Evolutionary conservation across 2,797 vertebrate species (phyloP).

Genomic region (Notamacropus eugenii): DNA sequence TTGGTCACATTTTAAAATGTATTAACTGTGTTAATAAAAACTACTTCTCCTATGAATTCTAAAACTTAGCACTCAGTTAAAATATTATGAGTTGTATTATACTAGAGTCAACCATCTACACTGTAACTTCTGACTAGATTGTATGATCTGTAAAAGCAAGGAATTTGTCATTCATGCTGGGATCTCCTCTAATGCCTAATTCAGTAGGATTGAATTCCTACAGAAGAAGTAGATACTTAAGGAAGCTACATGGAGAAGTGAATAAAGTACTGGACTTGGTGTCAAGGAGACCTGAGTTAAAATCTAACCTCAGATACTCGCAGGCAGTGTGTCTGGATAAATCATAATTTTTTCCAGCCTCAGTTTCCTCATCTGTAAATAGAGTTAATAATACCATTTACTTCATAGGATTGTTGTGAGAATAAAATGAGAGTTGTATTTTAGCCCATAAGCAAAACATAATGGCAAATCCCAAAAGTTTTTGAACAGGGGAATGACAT

Average conservation of each 20-base stretch:
- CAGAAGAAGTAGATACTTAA: background rate
- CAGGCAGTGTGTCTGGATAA: too few relatives aligned
- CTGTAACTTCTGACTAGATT: background rate
- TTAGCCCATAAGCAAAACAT: too few relatives aligned
- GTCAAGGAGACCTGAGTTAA: background rate
- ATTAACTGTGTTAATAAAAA: background rate
- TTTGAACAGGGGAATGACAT: too few relatives aligned
- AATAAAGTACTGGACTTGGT: background rate
- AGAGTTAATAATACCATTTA: too few relatives aligned
- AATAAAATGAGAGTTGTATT: background rate
- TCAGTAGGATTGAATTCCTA: background rate
- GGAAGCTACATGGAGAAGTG: background rate
- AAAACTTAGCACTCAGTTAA: background rate
- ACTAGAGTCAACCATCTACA: background rate
- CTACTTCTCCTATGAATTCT: background rate
- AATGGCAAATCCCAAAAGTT: too few relatives aligned
- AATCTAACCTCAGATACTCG: background rate
- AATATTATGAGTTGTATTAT: background rate
- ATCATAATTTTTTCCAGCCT: too few relatives aligned
- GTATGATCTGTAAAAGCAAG: background rate
- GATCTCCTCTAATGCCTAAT: background rate
- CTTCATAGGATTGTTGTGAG: background rate
- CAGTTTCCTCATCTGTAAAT: too few relatives aligned
- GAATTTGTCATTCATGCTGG: background rate
- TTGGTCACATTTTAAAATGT: background rate